A percentile compares a stretch with the other conserved stretches of the same genome.
Conservation (phyloP, 1,140 invertebrate species). For the Macrobrachium nipponense region DNA sequence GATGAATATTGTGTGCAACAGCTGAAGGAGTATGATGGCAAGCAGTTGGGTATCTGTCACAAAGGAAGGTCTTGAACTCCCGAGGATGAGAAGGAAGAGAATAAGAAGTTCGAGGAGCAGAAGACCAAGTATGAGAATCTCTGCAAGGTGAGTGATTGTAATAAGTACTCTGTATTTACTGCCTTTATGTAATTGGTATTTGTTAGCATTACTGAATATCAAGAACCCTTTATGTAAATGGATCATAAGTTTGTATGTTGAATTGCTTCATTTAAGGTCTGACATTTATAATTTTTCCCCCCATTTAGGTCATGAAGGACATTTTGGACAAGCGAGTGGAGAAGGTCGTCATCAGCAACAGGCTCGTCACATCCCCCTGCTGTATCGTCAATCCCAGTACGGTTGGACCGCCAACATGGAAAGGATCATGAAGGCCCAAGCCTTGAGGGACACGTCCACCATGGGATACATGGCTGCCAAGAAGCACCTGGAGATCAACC, state of each 20-base stretch:
- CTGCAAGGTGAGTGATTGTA: constrained; percentile 78
- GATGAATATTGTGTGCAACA: constrained; percentile 99
- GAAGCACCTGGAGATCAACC: constrained; percentile 98
- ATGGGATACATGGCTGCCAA: constrained; percentile 99
- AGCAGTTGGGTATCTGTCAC: constrained; percentile 95
- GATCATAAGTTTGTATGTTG: neutral
- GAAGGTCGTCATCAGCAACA: constrained; percentile 95
- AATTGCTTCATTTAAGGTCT: neutral
- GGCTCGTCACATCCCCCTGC: constrained; percentile 94
- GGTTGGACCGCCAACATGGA: constrained; percentile 99
- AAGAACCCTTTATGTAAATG: neutral
- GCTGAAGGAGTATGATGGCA: constrained; percentile 97
- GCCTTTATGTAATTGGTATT: neutral
- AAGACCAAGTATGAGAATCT: constrained; percentile 93
- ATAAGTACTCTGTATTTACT: too few relatives aligned
- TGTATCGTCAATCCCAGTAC: constrained; percentile 99
- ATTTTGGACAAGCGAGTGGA: constrained; percentile 98
- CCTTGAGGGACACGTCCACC: constrained; percentile 92
- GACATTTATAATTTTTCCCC: neutral
- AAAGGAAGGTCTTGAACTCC: constrained; percentile 96
- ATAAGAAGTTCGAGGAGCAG: constrained; percentile 96
- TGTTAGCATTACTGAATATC: neutral
- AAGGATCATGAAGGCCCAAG: constrained; percentile 99
- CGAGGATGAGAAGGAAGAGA: constrained; percentile 92
- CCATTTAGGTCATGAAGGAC: constrained; percentile 86